A percentile compares a stretch with the other conserved stretches of the same genome.
phyloP scores from a whole-genome alignment of 2,113 vertebrate species.

The Zeus faber region DNA sequence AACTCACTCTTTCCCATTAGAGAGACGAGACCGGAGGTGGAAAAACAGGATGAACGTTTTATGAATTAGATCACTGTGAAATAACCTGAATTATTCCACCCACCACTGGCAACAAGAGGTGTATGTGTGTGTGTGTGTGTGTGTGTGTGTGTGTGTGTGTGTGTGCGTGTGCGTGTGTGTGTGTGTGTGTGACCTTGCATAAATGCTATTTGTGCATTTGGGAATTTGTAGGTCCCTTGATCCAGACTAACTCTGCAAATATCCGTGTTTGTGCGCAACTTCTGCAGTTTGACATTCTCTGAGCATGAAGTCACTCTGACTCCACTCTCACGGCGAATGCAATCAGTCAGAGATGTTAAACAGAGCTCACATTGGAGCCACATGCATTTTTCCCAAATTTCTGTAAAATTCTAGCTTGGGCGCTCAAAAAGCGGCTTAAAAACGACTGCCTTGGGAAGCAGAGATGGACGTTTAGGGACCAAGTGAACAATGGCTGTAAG shows the following conservation, averaged over 20 bases:
- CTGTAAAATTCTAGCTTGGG: constrained; percentile 8
- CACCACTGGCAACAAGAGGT: no score
- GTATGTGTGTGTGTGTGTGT: background rate
- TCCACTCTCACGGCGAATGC: constrained; percentile 21
- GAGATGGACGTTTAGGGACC: constrained; percentile 8
- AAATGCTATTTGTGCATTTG: no score
- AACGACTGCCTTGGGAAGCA: background rate
- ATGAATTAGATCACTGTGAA: no score
- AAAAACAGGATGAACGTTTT: no score
- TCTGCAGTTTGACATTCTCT: constrained; percentile 48
- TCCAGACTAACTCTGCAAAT: background rate
- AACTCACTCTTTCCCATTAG: no score
- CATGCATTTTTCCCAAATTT: constrained; percentile 30
- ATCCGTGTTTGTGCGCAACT: background rate
- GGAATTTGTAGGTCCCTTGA: background rate
- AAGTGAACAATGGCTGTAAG: constrained; percentile 4
- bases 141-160: background rate
- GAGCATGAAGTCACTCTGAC: constrained; percentile 45
- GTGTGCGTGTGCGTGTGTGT: background rate
- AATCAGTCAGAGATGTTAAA: constrained; percentile 20
- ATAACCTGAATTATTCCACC: no score
- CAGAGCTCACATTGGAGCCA: constrained; percentile 10
- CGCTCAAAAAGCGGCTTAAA: no score
- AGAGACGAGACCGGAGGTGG: no score
- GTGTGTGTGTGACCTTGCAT: background rate